Base-by-base conservation (phyloP, 2,113 vertebrate species). In the Prolemur simus region DNA sequence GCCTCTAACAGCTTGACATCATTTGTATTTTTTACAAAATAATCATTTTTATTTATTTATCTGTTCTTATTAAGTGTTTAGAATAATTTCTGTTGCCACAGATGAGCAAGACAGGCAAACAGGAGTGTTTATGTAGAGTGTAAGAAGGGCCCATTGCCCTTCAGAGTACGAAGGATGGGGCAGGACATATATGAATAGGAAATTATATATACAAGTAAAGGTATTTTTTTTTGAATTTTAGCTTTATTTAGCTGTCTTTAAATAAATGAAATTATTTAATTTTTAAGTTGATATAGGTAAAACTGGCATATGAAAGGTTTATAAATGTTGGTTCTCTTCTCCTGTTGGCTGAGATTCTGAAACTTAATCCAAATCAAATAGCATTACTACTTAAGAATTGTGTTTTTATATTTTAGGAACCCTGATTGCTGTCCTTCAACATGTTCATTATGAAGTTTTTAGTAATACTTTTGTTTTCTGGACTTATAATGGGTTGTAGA, bases 381-480 rank as follows among this genome's bases (percentile, higher is more conserved):
- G 60, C 13, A 29, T 7, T 21, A 91, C 52, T 64, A 17, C 42
- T 77, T 74, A 64, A 17, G 25, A 52, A 60, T 63, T 84, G 17
- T 93, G n/a, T 74, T 93, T 96, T 94, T 97, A 20, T 94, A 47
- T 96, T 97, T 90, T 94, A 99, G 99, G 97, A 97, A 58, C 27
- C 47, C 94, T 60, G 52, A 42, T 52, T 94, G 74, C 91, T 96
- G 49, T 78, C 49, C 89, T 60, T 87, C 5, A 94, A 18, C 34
- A 2, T 49, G 6, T 64, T 81, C 90, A 94, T 27, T 17, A 98
- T 98, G 98, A 97, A 93, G 77, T 96, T 54, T 0, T 23, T 97
- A 47, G 47, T 97, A 21, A 8, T 76, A 0, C 89, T 98, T 10
- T 29, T 98, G 14, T 54, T 98, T 83, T 88, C 45, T 27, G 98